phyloP scores from a whole-genome alignment of 1,140 invertebrate species.

The Meloidogyne exigua region DNA sequence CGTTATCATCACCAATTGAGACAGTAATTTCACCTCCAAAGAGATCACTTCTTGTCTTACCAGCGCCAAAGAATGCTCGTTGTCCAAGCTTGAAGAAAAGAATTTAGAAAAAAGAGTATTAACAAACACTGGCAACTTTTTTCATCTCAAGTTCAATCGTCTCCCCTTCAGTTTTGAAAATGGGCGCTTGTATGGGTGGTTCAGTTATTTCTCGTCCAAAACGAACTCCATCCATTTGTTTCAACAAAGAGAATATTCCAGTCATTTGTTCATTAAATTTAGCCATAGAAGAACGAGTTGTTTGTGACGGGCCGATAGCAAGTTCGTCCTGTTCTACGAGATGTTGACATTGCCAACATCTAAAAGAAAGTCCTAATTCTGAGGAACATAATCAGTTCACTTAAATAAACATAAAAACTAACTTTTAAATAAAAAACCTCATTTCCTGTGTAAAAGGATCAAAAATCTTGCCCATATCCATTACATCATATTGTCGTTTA shows the following conservation, averaged over 20 bases:
- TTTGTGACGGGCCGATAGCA: slow-evolving; percentile 44
- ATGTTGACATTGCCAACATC: slow-evolving; percentile 52
- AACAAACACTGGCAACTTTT: slow-evolving; percentile 21
- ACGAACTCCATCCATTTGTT: slow-evolving; percentile 50
- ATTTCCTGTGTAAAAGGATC: slow-evolving; percentile 42
- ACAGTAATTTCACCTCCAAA: slow-evolving; percentile 49
- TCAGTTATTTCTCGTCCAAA: slow-evolving; percentile 54
- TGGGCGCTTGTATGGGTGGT: slow-evolving; percentile 36
- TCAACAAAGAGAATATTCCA: slow-evolving; percentile 52
- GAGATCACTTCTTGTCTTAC: slow-evolving; percentile 36
- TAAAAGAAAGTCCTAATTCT: slow-evolving; percentile 7
- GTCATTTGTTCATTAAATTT: slow-evolving; percentile 58
- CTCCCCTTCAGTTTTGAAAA: slow-evolving; percentile 13
- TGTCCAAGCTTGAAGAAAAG: slow-evolving; percentile 40
- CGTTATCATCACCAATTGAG: slow-evolving; percentile 39
- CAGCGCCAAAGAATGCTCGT: slow-evolving; percentile 38
- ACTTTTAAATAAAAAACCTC: slow-evolving; percentile 29
- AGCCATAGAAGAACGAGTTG: slow-evolving; percentile 49
- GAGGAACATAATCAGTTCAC: not conserved
- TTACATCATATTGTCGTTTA: slow-evolving; percentile 42
- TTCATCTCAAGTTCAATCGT: slow-evolving; percentile 18
- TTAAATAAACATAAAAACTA: not conserved
- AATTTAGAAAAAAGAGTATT: not conserved
- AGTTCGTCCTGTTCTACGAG: slow-evolving; percentile 44
- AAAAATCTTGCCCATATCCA: slow-evolving; percentile 52